These are phyloP conservation scores for Sapayoa aenigma DNA, from an alignment of 2,113 vertebrate species.

Conservation along the genomic window DNA sequence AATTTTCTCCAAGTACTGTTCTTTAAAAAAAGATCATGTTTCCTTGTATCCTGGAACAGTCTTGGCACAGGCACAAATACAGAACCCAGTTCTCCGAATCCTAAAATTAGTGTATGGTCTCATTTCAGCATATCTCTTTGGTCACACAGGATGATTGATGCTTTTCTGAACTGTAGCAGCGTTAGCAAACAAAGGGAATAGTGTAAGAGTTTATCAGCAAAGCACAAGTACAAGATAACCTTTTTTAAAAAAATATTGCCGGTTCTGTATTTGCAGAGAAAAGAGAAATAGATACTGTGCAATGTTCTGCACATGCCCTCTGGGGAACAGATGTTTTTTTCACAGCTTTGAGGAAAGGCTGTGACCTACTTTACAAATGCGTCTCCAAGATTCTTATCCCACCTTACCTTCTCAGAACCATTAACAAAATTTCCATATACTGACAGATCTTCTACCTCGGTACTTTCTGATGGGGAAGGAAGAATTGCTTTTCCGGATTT, in stretches of 20 bases:
- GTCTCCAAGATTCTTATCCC: background rate
- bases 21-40: constrained; percentile 42
- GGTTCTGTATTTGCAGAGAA: background rate
- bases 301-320: background rate
- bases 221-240: background rate
- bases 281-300: background rate
- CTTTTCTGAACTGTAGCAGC: background rate
- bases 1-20: constrained; percentile 26
- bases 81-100: constrained; percentile 58
- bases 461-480: background rate
- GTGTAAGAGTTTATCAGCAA: constrained; percentile 14
- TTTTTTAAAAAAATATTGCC: background rate
- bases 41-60: constrained; percentile 24
- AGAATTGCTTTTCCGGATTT: background rate
- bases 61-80: constrained; percentile 19
- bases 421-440: background rate
- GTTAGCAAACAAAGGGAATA: background rate
- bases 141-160: background rate
- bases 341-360: background rate
- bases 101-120: constrained; percentile 58
- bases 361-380: background rate
- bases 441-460: background rate
- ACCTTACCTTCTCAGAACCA: background rate
- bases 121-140: constrained; percentile 40
- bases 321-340: background rate